phyloP scores from a whole-genome alignment of 1,140 invertebrate species.

The Conopomorpha cramerella region DNA sequence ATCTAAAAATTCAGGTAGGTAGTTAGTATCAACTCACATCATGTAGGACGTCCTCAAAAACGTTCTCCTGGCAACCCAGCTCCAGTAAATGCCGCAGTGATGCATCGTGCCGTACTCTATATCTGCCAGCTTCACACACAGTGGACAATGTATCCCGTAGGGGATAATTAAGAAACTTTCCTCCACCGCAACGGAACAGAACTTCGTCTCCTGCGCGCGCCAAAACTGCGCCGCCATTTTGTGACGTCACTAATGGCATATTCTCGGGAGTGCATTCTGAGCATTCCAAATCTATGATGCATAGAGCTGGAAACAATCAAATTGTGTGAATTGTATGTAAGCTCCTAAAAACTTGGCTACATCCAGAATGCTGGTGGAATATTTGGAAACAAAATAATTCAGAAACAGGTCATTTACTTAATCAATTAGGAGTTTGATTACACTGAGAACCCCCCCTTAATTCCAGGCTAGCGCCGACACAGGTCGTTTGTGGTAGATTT shows the following conservation, averaged over 20 bases:
- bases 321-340: too few relatives aligned
- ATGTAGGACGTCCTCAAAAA: constrained; percentile 47
- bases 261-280: constrained; percentile 41
- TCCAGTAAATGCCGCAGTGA: constrained; percentile 26
- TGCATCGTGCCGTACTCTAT: constrained; percentile 18
- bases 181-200: constrained; percentile 29
- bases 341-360: too few relatives aligned
- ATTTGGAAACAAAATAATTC: too few relatives aligned
- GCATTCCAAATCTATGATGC: constrained; percentile 41
- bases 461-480: too few relatives aligned
- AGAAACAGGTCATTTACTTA: too few relatives aligned
- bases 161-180: constrained; percentile 32
- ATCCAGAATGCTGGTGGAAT: too few relatives aligned
- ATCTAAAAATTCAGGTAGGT: too few relatives aligned
- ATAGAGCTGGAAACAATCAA: constrained; percentile 27
- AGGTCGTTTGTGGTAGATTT: too few relatives aligned
- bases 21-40: too few relatives aligned
- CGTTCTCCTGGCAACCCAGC: constrained; percentile 42
- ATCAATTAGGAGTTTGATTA: too few relatives aligned
- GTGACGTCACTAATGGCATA: constrained; percentile 45
- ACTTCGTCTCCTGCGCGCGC: constrained; percentile 26
- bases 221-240: constrained; percentile 16
- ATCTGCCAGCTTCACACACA: constrained; percentile 30
- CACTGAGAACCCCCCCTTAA: too few relatives aligned
- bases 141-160: constrained; percentile 15